Percentiles rank a stretch among this genome's conserved stretches.
These are phyloP conservation scores for Drosophila mulleri DNA, from an alignment of 2,888 invertebrate genomes.

Conservation along the genomic window DNA sequence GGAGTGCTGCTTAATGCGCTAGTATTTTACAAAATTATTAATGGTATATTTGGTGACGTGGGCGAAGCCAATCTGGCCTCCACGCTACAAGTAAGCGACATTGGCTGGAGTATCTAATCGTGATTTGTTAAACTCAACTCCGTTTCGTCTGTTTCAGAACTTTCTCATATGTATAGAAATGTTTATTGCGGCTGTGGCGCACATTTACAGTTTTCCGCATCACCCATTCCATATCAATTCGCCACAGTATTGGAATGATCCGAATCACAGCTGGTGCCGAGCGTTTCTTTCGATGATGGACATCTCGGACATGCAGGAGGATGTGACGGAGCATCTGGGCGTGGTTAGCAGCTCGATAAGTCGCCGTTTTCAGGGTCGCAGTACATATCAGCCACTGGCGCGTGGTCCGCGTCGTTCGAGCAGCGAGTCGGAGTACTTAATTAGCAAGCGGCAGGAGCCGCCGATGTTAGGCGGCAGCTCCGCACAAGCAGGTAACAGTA, in stretches of 20 bases:
- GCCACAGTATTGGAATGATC: slow-evolving; percentile 86
- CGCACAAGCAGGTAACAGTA: slow-evolving; percentile 59
- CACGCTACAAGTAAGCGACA: slow-evolving; percentile 89
- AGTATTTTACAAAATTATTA: slow-evolving; percentile 93
- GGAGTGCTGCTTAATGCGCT: slow-evolving; percentile 94
- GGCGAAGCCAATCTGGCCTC: slow-evolving; percentile 91
- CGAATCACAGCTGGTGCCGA: slow-evolving; percentile 88
- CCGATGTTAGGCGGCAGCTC: slow-evolving; percentile 37
- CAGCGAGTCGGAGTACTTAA: slow-evolving; percentile 85
- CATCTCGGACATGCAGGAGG: slow-evolving; percentile 96
- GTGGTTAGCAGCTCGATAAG: slow-evolving; percentile 94
- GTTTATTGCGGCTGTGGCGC: slow-evolving; percentile 97
- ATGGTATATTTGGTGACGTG: slow-evolving; percentile 89
- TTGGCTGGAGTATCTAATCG: background rate
- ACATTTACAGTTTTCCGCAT: slow-evolving; percentile 98
- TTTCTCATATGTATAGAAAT: slow-evolving; percentile 99
- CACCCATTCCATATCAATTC: slow-evolving; percentile 90
- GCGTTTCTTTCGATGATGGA: slow-evolving; percentile 98
- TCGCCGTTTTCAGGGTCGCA: slow-evolving; percentile 91
- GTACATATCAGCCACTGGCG: slow-evolving; percentile 89
- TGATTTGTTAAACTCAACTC: background rate
- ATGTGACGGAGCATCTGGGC: slow-evolving; percentile 96
- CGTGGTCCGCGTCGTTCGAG: slow-evolving; percentile 88
- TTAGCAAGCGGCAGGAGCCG: slow-evolving; percentile 74
- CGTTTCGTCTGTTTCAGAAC: slow-evolving; percentile 87